These are phyloP conservation scores for Odontothrips loti DNA, from an alignment of 2,888 invertebrate species.

Conservation along the genomic window DNA sequence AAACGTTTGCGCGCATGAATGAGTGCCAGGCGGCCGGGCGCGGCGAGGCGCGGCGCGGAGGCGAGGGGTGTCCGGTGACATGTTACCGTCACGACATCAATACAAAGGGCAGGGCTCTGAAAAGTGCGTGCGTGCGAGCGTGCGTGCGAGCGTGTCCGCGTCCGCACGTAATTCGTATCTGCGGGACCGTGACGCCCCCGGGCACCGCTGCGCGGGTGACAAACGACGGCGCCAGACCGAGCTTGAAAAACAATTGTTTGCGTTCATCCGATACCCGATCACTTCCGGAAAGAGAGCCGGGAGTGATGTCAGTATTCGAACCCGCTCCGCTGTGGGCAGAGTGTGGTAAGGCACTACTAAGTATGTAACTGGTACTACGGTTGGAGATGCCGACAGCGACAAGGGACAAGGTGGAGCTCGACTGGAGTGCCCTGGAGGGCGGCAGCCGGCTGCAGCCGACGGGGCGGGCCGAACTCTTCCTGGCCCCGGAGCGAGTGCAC, in stretches of 20 bases:
- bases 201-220: not conserved
- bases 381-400: too few relatives aligned
- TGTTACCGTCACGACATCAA: not conserved
- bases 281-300: not conserved
- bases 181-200: not conserved
- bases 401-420: not conserved
- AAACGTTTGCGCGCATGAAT: not conserved
- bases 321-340: not conserved
- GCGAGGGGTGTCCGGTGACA: not conserved
- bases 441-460: too few relatives aligned
- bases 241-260: too few relatives aligned
- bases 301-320: not conserved
- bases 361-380: too few relatives aligned
- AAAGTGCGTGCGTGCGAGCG: not conserved
- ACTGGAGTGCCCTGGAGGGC: too few relatives aligned
- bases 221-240: not conserved
- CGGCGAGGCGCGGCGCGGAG: not conserved
- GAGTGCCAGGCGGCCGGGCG: not conserved
- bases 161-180: not conserved
- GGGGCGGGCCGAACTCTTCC: not conserved
- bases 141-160: not conserved
- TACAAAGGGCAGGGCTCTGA: not conserved
- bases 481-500: too few relatives aligned
- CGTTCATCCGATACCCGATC: not conserved
- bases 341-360: not conserved